These are phyloP conservation scores for Heliconius hermathena DNA, from an alignment of 1,140 invertebrate genomes.

Conservation along the genomic window DNA sequence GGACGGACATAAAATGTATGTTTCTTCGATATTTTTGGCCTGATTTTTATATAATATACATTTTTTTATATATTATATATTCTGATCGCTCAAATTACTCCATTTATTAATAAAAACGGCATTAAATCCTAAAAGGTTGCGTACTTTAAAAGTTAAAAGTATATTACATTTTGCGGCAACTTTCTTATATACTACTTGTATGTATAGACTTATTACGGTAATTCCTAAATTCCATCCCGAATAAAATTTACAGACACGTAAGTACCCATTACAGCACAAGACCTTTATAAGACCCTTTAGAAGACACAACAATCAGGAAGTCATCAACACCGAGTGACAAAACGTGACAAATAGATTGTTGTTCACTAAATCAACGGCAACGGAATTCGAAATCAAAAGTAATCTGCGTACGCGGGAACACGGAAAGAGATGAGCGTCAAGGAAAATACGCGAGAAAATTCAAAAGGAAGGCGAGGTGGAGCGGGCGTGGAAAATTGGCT, in stretches of 20 bases:
- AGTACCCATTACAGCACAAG: conserved; percentile 7
- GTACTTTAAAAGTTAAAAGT: no score
- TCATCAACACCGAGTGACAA: conserved; percentile 5
- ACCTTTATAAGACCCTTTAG: not conserved
- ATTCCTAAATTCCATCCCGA: not conserved
- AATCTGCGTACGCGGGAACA: conserved; percentile 73
- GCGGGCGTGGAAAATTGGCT: conserved; percentile 76
- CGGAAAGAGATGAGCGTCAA: conserved; percentile 77
- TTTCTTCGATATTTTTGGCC: no score
- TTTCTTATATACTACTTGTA: no score
- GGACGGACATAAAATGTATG: no score
- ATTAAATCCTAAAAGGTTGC: no score
- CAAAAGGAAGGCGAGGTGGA: conserved; percentile 76
- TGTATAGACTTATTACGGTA: no score
- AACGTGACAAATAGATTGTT: conserved; percentile 45
- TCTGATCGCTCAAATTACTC: no score
- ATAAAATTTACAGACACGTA: not conserved
- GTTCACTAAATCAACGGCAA: conserved; percentile 69
- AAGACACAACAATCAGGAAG: conserved; percentile 18
- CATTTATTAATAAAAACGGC: no score
- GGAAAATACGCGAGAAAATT: conserved; percentile 79
- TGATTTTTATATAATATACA: no score
- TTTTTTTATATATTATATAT: no score
- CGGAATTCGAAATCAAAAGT: conserved; percentile 76
- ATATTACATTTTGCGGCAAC: no score